phyloP scores from a whole-genome alignment of 2,888 invertebrate genomes.

The Habrosyne pyritoides region DNA sequence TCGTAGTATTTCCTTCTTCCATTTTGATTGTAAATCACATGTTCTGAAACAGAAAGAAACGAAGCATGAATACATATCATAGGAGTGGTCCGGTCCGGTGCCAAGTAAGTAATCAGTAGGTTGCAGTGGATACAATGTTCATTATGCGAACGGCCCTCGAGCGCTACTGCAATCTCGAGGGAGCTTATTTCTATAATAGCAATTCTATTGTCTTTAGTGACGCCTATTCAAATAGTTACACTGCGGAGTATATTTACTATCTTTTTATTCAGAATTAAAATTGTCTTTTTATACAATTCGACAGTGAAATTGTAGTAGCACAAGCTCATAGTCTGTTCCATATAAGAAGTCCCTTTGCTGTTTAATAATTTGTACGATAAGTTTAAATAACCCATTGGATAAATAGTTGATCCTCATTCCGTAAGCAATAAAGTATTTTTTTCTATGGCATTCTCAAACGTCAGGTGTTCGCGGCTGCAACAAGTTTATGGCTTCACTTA shows the following conservation, averaged over 20 bases:
- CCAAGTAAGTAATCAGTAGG: conserved; percentile 47
- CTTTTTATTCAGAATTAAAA: conserved; percentile 12
- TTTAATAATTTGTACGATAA: too few relatives aligned
- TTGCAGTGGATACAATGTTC: conserved; percentile 47
- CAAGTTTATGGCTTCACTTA: conserved; percentile 49
- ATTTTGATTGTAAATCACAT: conserved; percentile 70
- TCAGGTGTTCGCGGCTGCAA: not conserved
- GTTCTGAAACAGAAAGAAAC: conserved; percentile 70
- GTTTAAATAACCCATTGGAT: too few relatives aligned
- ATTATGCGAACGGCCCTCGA: conserved; percentile 55
- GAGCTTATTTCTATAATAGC: conserved; percentile 44
- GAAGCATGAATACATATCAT: conserved; percentile 19
- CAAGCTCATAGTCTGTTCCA: not conserved
- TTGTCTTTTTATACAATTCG: not conserved
- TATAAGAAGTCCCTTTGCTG: too few relatives aligned
- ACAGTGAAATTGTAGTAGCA: not conserved
- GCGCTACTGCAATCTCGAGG: conserved; percentile 53
- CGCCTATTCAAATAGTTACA: conserved; percentile 40
- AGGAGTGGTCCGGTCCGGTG: conserved; percentile 17
- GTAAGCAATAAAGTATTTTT: too few relatives aligned
- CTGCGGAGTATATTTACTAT: not conserved
- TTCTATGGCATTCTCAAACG: too few relatives aligned
- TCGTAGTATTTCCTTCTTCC: conserved; percentile 62
- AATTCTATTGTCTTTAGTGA: conserved; percentile 48
- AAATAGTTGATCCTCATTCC: too few relatives aligned